Evolutionary conservation across 2,113 vertebrate species (phyloP), one percentile per base, ranked within the genome.

Genomic region (Callipepla californica): DNA sequence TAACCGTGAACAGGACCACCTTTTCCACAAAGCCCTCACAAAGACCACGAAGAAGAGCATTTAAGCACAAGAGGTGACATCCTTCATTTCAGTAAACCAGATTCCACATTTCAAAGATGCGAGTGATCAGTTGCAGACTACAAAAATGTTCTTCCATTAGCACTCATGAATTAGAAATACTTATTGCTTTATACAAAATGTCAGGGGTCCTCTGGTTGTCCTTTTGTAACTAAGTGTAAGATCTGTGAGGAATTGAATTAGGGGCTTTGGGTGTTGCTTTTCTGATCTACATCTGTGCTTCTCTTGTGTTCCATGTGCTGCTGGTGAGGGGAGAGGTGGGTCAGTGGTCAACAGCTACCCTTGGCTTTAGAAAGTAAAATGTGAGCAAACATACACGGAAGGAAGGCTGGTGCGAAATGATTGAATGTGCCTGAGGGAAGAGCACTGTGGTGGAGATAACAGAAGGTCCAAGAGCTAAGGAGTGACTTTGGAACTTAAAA

Each of bases 1-100:
- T 81, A 96, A 85, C 36, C 53, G 79, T 93, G 93, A 86, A 89
- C 62, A 87, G 57, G 61, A 85, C 44, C 25, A 73, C 16, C 18
- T 42, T 55, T 90, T 85, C 70, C 20, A 62, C 25, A 11, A 66
- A 85, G 45, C 44, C 45, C 55, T 94, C 53, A 82, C 67, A 25
- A 81, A 89, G 59, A 72, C 40, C 67, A 38, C 42, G 21, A 93
- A 87, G 21, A 93, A 87, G 42, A 10, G 8, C 28, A 38, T 63
- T 47, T 25, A 48, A 55, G 42, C 58, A 67, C 63, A 93, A 28
- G 77, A 26, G 44, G 12, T 40, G 74, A 45, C 4, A 1, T 36
- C 67, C 18, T 67, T 67, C 53, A 26, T 17, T 40, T 78, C 58
- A 65, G 40, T 34, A 81, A 40, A 74, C 18, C 22, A 79, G 63